These are phyloP conservation scores for Colinus virginianus DNA, from an alignment of 2,113 vertebrate species.

Conservation along the genomic window DNA sequence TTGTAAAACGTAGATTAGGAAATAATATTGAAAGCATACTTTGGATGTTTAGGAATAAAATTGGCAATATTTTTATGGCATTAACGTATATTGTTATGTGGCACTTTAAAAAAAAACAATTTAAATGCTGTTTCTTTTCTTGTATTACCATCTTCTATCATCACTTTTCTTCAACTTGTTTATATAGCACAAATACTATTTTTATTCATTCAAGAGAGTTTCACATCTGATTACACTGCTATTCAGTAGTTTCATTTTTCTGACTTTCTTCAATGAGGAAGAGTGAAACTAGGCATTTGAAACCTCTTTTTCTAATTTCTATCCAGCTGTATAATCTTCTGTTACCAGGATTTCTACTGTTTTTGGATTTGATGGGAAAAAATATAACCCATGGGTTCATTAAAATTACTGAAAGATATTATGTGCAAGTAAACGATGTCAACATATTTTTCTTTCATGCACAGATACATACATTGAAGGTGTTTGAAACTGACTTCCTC, in stretches of 20 bases:
- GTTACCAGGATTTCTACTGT: neutral
- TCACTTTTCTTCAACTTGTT: constrained; percentile 13
- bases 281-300: neutral
- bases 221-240: constrained; percentile 6
- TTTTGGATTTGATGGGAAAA: neutral
- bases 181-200: constrained; percentile 30
- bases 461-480: neutral
- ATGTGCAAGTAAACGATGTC: neutral
- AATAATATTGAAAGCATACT: neutral
- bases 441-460: neutral
- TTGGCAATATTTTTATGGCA: neutral
- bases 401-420: neutral
- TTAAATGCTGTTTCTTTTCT: neutral
- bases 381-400: neutral
- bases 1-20: neutral
- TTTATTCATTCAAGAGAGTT: constrained; percentile 8
- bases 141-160: neutral
- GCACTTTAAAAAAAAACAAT: neutral
- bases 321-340: neutral
- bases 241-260: constrained; percentile 16
- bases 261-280: neutral
- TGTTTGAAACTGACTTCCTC: neutral
- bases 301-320: neutral
- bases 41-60: neutral
- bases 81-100: neutral